Conservation (phyloP, 2,888 invertebrate species). For the Hypomecis atomaria region DNA sequence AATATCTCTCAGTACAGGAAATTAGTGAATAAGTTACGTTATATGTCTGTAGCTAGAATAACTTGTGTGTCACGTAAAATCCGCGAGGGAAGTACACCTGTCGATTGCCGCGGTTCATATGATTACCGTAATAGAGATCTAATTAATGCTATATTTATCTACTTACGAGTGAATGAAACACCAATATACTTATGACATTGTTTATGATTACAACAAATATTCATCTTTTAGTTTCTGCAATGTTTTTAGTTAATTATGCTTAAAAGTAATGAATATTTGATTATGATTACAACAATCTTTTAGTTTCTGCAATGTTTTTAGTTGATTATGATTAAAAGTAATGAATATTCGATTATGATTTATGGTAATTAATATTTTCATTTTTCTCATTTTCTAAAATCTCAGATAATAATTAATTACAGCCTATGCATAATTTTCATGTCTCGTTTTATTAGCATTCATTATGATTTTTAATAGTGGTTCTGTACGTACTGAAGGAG, state of each 20-base stretch:
- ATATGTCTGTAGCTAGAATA: conserved; percentile 73
- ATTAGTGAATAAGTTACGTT: conserved; percentile 76
- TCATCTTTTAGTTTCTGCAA: conserved; percentile 14
- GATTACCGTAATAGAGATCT: conserved; percentile 41
- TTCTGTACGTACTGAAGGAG: no score
- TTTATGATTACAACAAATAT: conserved; percentile 15
- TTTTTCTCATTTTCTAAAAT: no score
- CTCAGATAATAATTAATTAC: no score
- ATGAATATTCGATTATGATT: no score
- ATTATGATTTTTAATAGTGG: no score
- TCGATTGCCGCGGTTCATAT: conserved; percentile 38
- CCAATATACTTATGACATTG: conserved; percentile 37
- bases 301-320: conserved; percentile 9
- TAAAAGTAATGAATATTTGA: no score
- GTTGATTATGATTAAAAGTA: no score
- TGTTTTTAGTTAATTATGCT: neutral
- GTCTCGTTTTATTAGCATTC: no score
- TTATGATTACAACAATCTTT: no score
- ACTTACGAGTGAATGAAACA: conserved; percentile 41
- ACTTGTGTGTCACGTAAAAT: conserved; percentile 64
- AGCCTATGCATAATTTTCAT: no score
- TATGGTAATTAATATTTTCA: no score
- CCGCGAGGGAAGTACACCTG: conserved; percentile 33
- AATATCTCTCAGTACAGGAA: conserved; percentile 84
- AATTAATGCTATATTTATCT: conserved; percentile 46